Evolutionary conservation across 2,113 vertebrate species (phyloP).

Genomic region (Amphiprion percula): DNA sequence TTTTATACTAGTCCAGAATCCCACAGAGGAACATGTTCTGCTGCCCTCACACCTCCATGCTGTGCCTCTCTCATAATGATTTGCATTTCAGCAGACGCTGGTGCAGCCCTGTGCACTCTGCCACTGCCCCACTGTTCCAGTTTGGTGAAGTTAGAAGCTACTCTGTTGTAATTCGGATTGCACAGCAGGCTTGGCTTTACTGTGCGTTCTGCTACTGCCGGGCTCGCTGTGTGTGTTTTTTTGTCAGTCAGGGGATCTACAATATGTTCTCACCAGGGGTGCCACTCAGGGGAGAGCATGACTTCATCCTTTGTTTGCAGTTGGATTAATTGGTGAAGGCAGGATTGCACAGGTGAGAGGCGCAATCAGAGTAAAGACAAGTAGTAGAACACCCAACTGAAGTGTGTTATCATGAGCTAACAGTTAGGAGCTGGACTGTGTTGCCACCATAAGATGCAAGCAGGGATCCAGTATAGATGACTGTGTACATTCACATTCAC

Average conservation of each 20-base stretch:
- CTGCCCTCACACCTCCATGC: conserved; percentile 9
- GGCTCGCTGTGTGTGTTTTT: conserved; percentile 4
- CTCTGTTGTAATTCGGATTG: conserved; percentile 17
- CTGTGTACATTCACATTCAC: background rate
- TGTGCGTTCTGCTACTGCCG: conserved; percentile 15
- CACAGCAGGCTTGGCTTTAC: conserved; percentile 26
- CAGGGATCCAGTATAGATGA: background rate
- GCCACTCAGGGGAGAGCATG: conserved; percentile 47
- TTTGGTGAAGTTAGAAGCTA: conserved; percentile 48
- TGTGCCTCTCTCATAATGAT: background rate
- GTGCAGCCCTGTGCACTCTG: background rate
- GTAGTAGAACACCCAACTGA: background rate
- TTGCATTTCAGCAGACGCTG: conserved; percentile 31
- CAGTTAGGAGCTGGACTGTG: background rate
- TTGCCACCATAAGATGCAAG: background rate
- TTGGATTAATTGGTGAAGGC: conserved; percentile 40
- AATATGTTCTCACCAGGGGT: conserved; percentile 25
- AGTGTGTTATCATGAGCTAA: background rate
- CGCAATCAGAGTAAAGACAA: background rate
- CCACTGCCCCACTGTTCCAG: conserved; percentile 29
- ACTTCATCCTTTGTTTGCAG: conserved; percentile 59
- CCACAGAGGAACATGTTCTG: background rate
- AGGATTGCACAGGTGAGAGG: conserved; percentile 23
- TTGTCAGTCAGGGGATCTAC: conserved; percentile 20
- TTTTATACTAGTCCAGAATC: background rate